Conservation (phyloP, 1,140 invertebrate genomes). For the Cydia pomonella region DNA sequence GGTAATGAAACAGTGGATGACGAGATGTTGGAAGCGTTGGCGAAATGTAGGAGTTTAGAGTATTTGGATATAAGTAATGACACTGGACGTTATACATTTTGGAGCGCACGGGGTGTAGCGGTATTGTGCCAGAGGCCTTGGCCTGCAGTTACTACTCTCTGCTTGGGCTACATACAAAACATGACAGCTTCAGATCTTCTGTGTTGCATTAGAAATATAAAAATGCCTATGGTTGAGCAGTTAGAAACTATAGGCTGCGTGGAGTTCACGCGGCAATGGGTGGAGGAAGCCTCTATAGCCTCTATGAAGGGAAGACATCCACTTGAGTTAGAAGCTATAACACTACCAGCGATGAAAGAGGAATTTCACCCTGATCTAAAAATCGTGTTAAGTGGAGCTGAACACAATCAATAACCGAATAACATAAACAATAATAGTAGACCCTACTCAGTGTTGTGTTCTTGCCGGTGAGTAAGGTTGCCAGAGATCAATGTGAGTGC, state of each 20-base stretch:
- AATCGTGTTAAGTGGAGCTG: background rate
- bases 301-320: background rate
- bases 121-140: background rate
- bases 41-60: background rate
- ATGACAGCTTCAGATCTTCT: background rate
- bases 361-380: conserved; percentile 2
- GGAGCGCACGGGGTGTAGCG: background rate
- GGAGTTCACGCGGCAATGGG: background rate
- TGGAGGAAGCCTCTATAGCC: background rate
- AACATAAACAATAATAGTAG: too few relatives aligned
- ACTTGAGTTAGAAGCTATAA: background rate
- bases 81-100: background rate
- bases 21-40: background rate
- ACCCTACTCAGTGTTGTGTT: too few relatives aligned
- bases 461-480: too few relatives aligned
- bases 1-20: background rate
- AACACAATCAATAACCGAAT: background rate
- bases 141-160: background rate
- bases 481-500: too few relatives aligned
- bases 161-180: background rate
- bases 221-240: background rate
- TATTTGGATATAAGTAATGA: background rate
- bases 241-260: background rate
- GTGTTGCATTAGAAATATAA: background rate
- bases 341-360: background rate